phyloP scores from a whole-genome alignment of 2,797 vertebrate species.

The Bradypodion ventrale region DNA sequence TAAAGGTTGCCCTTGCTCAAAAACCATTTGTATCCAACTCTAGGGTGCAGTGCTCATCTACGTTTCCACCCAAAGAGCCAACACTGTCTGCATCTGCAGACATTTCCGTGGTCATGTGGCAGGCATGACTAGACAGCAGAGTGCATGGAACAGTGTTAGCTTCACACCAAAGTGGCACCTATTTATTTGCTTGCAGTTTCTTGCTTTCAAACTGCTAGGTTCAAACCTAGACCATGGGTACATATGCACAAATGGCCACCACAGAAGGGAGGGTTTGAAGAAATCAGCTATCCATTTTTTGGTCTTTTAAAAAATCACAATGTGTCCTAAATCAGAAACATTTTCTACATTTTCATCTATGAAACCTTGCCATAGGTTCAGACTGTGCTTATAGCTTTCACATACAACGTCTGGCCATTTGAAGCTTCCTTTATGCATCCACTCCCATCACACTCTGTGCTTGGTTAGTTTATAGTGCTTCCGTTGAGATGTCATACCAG shows the following conservation, averaged over 20 bases:
- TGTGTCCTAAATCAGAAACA: slow-evolving; percentile 22
- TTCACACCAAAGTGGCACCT: too few relatives aligned
- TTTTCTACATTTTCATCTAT: slow-evolving; percentile 34
- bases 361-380: not conserved
- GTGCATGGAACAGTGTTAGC: too few relatives aligned
- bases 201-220: too few relatives aligned
- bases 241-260: not conserved
- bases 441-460: not conserved
- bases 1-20: too few relatives aligned
- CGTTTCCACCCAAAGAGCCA: too few relatives aligned
- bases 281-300: not conserved
- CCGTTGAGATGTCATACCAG: not conserved
- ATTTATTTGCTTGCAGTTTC: too few relatives aligned
- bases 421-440: not conserved
- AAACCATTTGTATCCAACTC: too few relatives aligned
- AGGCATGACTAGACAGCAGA: too few relatives aligned
- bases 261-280: slow-evolving; percentile 6
- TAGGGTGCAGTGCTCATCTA: too few relatives aligned
- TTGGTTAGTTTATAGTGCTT: slow-evolving; percentile 18
- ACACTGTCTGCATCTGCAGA: too few relatives aligned
- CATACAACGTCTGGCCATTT: not conserved
- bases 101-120: too few relatives aligned
- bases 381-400: not conserved
- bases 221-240: too few relatives aligned
- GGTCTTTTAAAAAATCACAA: slow-evolving; percentile 13